Base-by-base conservation (phyloP, 1,140 invertebrate genomes). In the Eueides isabella region DNA sequence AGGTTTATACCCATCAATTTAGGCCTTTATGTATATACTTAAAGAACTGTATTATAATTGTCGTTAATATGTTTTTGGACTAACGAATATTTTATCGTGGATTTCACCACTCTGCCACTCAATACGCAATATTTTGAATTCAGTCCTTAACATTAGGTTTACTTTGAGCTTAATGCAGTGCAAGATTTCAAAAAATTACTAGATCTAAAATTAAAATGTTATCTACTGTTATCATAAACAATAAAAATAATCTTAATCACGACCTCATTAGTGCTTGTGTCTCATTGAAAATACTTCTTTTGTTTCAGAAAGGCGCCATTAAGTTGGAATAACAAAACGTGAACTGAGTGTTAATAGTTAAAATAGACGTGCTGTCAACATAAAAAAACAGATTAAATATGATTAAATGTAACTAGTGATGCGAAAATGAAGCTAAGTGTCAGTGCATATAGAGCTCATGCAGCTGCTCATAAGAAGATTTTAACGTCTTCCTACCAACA, bases 401-500 rank as follows among this genome's bases (percentile, higher is more conserved):
- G 3, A 2, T 23, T 55, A 9, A 23, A 11, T 55, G 9, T 55
- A 63, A 61, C 19, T 16, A 61, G 28, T 61, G 61, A 29, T 26
- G 28, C 1, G 79, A 83, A 41, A 67, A 97, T 97, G 96, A 97
- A 97, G 95, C 94, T 97, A 86, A 97, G 96, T 90, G 96, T 97
- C 85, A 97, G 96, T 81, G 96, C 96, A 86, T 97, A 97, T 88
- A 95, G 96, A 91, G 96, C 96, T 85, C 96, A 97, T 91, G 96
- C 96, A 88, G 96, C 96, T 79, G 96, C 96, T 87, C 96, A 97
- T 88, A 97, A 97, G 92, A 97, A 97, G 94, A 97, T 97, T 85
- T 94, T 97, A 80, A 96, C 95, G 84, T 96, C 95, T 83, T 95
- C 95, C 72, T 97, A 97, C 91, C 96, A 97, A 88, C 95, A 95